Percentiles rank a stretch among this genome's conserved stretches.
These are phyloP conservation scores for Eleginops maclovinus DNA, from an alignment of 2,113 vertebrate species.

Conservation along the genomic window DNA sequence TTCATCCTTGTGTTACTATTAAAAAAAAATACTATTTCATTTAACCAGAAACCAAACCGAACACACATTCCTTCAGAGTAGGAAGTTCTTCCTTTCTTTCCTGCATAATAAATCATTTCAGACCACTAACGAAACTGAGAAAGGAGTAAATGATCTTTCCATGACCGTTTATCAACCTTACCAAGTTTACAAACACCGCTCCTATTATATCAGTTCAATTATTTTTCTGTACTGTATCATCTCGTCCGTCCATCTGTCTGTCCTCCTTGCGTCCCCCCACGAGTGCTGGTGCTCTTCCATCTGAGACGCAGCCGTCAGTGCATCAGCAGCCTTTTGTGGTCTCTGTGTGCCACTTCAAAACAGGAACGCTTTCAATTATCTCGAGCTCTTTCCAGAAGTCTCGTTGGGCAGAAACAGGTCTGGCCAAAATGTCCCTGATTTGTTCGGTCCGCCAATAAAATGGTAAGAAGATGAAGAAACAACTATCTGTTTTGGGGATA, in stretches of 20 bases:
- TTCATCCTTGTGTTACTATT: too few relatives aligned
- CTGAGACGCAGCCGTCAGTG: constrained; percentile 17
- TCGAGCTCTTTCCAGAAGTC: constrained; percentile 23
- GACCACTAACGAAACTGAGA: too few relatives aligned
- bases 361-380: constrained; percentile 55
- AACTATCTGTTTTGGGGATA: constrained; percentile 40
- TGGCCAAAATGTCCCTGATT: constrained; percentile 39
- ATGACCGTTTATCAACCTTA: too few relatives aligned
- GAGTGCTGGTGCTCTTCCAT: constrained; percentile 5
- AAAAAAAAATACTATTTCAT: too few relatives aligned
- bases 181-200: too few relatives aligned
- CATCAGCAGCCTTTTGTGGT: constrained; percentile 31
- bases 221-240: not conserved
- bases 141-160: too few relatives aligned
- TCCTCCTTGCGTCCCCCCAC: not conserved
- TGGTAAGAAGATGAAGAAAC: constrained; percentile 47
- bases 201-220: too few relatives aligned
- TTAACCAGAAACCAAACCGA: too few relatives aligned
- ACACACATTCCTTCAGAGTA: too few relatives aligned
- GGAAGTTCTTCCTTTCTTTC: too few relatives aligned
- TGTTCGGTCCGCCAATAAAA: constrained; percentile 15
- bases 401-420: constrained; percentile 40
- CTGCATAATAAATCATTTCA: too few relatives aligned
- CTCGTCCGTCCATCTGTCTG: not conserved
- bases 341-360: constrained; percentile 48